Percentiles rank a stretch among this genome's conserved stretches.
phyloP scores from a whole-genome alignment of 2,113 vertebrate species.

The Blennius ocellaris region DNA sequence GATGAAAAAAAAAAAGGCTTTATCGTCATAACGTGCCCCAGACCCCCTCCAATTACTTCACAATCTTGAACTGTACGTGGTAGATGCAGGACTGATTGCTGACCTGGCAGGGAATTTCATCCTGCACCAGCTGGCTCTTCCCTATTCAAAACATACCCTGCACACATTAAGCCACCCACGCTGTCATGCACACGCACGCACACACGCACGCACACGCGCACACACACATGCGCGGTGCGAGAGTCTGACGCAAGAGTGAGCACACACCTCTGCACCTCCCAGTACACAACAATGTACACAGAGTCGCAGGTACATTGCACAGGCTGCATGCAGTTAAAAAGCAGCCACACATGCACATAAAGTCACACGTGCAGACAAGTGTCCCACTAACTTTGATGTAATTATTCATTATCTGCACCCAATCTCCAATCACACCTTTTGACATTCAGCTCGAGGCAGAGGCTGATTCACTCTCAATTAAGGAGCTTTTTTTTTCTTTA shows the following conservation, averaged over 20 bases:
- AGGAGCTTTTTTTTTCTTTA: constrained; percentile 61
- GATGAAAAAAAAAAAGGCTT: not conserved
- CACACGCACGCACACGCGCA: constrained; percentile 13
- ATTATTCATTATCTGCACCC: constrained; percentile 77
- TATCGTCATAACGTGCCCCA: constrained; percentile 8
- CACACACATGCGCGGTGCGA: constrained; percentile 6
- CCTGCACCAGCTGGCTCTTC: constrained; percentile 65
- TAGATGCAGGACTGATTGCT: constrained; percentile 21
- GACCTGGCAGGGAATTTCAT: constrained; percentile 51
- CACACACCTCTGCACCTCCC: constrained; percentile 54
- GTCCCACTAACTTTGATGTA: constrained; percentile 55
- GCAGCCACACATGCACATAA: not conserved
- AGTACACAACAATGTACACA: constrained; percentile 21
- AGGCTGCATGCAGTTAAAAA: no score
- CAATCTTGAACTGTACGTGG: constrained; percentile 36
- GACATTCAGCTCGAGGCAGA: constrained; percentile 71
- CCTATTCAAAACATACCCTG: constrained; percentile 58
- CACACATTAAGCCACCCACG: constrained; percentile 39
- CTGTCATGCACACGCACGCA: not conserved
- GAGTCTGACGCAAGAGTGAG: constrained; percentile 47
- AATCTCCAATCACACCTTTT: constrained; percentile 76
- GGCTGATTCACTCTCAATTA: constrained; percentile 77
- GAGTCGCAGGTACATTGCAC: not conserved
- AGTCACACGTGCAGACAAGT: not conserved
- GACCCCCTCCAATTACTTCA: constrained; percentile 1